Base-by-base conservation (phyloP, 1,140 invertebrate species). In the Mizuhopecten yessoensis region DNA sequence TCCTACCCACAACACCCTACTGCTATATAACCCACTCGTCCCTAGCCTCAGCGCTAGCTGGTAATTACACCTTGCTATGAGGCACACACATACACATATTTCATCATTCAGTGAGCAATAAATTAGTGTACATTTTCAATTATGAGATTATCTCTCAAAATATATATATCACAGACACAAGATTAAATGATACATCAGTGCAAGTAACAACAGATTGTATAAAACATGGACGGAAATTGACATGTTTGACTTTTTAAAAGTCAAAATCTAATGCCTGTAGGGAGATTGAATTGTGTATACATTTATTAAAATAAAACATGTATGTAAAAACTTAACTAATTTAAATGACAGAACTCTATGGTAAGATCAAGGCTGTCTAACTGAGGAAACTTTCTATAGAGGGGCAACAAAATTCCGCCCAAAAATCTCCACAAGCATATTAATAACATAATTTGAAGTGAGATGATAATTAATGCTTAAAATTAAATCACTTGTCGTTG, bases 161-260 rank as follows among this genome's bases (percentile, higher is more conserved):
- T n/a, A 75, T 39, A 45, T 15, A 45, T 75, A 75, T 75, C 57
- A 75, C 57, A 75, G 57, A 75, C n/a, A 7, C 57, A 75, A 75
- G 57, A 75, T 75, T 39, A 7, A 39, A 39, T 39, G n/a, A n/a
- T n/a, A n/a, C 23, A 75, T 29, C 23, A 29, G 7, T 7, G 5
- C 13, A 39, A 7, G 36, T 13, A 17, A 75, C 23, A 45, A 45
- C 42, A 20, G 45, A n/a, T n/a, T 75, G 57, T 75, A 29, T 75
- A 75, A 75, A 45, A n/a, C 57, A 5, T 75, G 57, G 57, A 75
- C 57, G 57, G 57, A n/a, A 20, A 17, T 75, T 13, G 11, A 75
- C 23, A n/a, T 75, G 23, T 7, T 13, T 75, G 3, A 75, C 57
- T 75, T 75, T 29, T n/a, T n/a, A n/a, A n/a, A n/a, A 75, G n/a